phyloP scores from a whole-genome alignment of 1,140 invertebrate genomes.

The Lysiphlebus fabarum region DNA sequence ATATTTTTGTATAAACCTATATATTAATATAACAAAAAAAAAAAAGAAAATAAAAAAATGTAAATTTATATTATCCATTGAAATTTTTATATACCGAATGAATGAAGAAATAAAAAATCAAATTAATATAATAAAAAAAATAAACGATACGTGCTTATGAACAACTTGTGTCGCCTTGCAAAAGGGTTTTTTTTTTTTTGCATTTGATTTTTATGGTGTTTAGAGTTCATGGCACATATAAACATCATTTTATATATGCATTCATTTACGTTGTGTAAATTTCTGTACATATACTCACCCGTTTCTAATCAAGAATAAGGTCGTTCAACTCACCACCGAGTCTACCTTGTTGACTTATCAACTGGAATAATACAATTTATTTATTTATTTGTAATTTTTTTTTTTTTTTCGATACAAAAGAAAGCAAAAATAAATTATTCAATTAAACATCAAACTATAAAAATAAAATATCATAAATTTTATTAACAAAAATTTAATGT shows the following conservation, averaged over 20 bases:
- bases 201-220: conserved; percentile 17
- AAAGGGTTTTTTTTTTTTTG: neutral
- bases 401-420: neutral
- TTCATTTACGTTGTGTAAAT: no score
- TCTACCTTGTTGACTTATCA: neutral
- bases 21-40: no score
- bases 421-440: no score
- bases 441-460: no score
- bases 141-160: neutral
- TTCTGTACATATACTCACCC: neutral
- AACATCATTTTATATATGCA: no score
- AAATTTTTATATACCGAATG: neutral
- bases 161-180: neutral
- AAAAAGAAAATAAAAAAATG: neutral
- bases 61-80: neutral
- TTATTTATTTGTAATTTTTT: neutral
- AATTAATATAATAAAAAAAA: conserved; percentile 1
- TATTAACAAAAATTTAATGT: no score
- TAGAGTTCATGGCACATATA: conserved; percentile 17
- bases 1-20: no score
- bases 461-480: no score
- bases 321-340: neutral
- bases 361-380: neutral
- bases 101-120: neutral
- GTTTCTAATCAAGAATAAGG: neutral